Evolutionary conservation across 1,140 invertebrate species (phyloP).

Genomic region (Atta cephalotes): DNA sequence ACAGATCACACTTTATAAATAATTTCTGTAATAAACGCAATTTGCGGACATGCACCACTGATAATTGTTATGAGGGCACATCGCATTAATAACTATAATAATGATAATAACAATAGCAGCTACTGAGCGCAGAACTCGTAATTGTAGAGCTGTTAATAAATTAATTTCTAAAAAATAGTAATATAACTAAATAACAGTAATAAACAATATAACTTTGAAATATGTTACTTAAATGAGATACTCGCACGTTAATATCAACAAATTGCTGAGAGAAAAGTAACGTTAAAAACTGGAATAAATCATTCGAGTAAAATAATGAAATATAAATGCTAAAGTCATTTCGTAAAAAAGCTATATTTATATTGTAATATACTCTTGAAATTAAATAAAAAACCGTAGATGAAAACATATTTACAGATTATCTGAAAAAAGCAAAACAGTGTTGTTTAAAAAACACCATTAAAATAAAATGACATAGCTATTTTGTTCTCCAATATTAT

Average conservation of each 20-base stretch:
- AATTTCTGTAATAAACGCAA: constrained; percentile 49
- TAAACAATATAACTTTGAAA: constrained; percentile 7
- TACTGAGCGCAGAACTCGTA: neutral
- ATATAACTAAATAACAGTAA: constrained; percentile 3
- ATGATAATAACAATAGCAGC: constrained; percentile 39
- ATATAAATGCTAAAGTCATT: neutral
- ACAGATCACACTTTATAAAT: constrained; percentile 44
- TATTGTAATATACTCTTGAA: neutral
- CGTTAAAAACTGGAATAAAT: neutral
- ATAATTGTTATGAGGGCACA: constrained; percentile 48
- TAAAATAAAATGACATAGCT: constrained; percentile 9
- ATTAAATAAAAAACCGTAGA: constrained; percentile 8
- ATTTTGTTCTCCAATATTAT: neutral
- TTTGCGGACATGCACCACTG: constrained; percentile 45
- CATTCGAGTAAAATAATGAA: constrained; percentile 6
- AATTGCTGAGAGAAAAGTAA: constrained; percentile 22
- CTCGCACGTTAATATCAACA: neutral
- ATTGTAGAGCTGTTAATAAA: constrained; percentile 18
- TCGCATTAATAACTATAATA: constrained; percentile 50
- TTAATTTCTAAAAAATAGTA: constrained; percentile 15
- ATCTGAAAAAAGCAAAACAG: neutral
- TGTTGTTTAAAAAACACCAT: neutral
- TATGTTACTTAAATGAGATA: constrained; percentile 5
- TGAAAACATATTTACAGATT: neutral
- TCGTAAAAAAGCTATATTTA: neutral